These are phyloP conservation scores for Anomalospiza imberbis DNA, from an alignment of 2,797 vertebrate genomes.

Conservation along the genomic window DNA sequence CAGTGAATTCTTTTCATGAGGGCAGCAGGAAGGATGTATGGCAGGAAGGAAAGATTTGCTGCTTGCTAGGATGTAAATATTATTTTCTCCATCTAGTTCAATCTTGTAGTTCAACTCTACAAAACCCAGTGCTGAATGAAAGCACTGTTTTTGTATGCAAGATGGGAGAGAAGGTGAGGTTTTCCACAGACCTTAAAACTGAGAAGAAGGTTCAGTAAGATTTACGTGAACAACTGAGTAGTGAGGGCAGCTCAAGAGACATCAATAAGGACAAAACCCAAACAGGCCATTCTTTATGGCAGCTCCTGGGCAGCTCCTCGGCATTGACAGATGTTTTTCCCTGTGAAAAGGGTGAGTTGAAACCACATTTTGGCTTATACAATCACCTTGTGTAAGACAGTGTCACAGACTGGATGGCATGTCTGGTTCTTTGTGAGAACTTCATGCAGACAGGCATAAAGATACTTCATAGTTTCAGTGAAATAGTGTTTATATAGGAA, in stretches of 20 bases:
- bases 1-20: constrained; percentile 36
- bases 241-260: not conserved
- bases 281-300: not conserved
- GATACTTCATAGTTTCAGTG: not conserved
- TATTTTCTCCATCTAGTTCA: constrained; percentile 44
- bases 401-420: not conserved
- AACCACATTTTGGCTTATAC: not conserved
- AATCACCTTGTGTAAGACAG: not conserved
- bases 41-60: constrained; percentile 44
- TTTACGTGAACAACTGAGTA: not conserved
- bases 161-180: not conserved
- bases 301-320: not conserved
- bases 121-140: not conserved
- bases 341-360: not conserved
- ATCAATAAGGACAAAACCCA: not conserved
- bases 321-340: not conserved
- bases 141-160: not conserved
- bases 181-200: not conserved
- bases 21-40: constrained; percentile 48
- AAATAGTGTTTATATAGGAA: not conserved
- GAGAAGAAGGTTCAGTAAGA: not conserved
- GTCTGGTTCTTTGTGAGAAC: not conserved
- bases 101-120: not conserved
- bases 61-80: constrained; percentile 30
- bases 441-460: not conserved